Percentiles rank a stretch among this genome's conserved stretches.
phyloP scores from a whole-genome alignment of 1,140 invertebrate genomes.

The Euura saliciscinereae region DNA sequence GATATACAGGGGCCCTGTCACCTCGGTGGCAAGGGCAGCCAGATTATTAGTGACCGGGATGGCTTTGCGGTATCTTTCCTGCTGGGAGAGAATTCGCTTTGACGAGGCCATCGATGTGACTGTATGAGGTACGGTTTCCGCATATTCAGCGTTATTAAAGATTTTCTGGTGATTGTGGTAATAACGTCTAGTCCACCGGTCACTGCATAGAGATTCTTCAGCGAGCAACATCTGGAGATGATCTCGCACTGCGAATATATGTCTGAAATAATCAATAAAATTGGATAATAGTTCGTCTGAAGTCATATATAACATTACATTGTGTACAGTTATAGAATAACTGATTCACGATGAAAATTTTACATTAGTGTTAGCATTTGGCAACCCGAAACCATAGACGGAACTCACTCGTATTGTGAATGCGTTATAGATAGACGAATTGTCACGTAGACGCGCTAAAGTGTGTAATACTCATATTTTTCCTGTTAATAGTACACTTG shows the following conservation, averaged over 20 bases:
- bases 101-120: neutral
- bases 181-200: neutral
- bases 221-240: neutral
- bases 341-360: no score
- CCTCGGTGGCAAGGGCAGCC: slow-evolving; percentile 10
- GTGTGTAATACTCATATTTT: no score
- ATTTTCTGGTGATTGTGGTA: neutral
- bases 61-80: slow-evolving; percentile 11
- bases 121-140: neutral
- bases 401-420: neutral
- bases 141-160: neutral
- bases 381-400: no score
- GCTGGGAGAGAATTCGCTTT: neutral
- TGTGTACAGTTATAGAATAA: neutral
- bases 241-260: slow-evolving; percentile 16
- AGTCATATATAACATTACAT: neutral
- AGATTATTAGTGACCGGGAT: slow-evolving; percentile 1
- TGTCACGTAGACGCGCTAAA: neutral
- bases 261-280: slow-evolving; percentile 13
- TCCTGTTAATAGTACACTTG: neutral
- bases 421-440: neutral
- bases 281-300: neutral
- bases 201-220: neutral
- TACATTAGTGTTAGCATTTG: no score
- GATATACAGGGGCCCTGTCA: neutral